These are phyloP conservation scores for Cheilosia variabilis DNA, from an alignment of 2,888 invertebrate genomes.

Conservation along the genomic window DNA sequence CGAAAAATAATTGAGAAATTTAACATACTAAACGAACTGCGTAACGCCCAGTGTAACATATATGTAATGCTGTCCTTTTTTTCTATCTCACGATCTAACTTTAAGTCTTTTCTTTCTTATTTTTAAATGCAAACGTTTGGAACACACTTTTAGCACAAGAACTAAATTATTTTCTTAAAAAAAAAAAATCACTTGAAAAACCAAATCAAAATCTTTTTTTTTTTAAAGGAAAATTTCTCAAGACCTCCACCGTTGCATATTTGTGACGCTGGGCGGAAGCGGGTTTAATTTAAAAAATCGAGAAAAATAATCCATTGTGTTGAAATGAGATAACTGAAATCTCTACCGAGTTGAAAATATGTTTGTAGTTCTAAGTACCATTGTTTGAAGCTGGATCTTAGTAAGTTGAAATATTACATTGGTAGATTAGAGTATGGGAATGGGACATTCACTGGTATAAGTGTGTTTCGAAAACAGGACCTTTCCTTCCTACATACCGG, in stretches of 20 bases:
- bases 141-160: slow-evolving; percentile 70
- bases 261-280: slow-evolving; percentile 83
- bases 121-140: slow-evolving; percentile 64
- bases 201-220: not conserved
- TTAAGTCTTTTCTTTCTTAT: slow-evolving; percentile 58
- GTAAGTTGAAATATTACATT: too few species aligned
- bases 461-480: too few species aligned
- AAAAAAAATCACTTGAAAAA: slow-evolving; percentile 32
- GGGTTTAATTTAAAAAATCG: slow-evolving; percentile 76
- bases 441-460: too few species aligned
- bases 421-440: too few species aligned
- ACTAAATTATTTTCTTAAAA: slow-evolving; percentile 25
- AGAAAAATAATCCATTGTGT: slow-evolving; percentile 2
- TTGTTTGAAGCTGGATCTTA: too few species aligned
- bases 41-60: slow-evolving; percentile 82
- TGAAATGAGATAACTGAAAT: slow-evolving; percentile 5
- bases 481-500: too few species aligned
- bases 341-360: slow-evolving; percentile 41
- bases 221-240: slow-evolving; percentile 29
- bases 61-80: slow-evolving; percentile 78
- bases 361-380: slow-evolving; percentile 43
- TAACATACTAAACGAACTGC: slow-evolving; percentile 74
- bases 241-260: slow-evolving; percentile 79
- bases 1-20: slow-evolving; percentile 27
- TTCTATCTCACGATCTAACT: slow-evolving; percentile 65